Base-by-base conservation (phyloP, 2,888 invertebrate genomes). In the Acanthosepion esculentum region DNA sequence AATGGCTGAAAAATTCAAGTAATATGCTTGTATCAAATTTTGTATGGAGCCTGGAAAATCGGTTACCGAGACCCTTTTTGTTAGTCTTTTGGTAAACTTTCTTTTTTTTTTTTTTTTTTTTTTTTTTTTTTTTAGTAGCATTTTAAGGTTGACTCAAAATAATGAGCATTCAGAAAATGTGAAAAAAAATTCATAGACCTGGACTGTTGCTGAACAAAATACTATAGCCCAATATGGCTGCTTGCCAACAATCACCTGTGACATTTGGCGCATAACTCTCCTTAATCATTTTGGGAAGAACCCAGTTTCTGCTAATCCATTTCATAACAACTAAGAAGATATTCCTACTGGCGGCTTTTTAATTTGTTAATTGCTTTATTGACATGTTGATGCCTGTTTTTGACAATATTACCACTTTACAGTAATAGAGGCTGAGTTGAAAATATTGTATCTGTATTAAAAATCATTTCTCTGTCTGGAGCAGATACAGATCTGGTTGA, bases 271-370 rank as follows among this genome's bases (percentile, higher is more conserved):
- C n/a, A 33, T 78, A 78, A 78, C n/a, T 78, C n/a, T 33, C 33
- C n/a, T 33, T 78, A 78, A 78, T 78, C 78, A 78, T 78, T 78
- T 78, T 78, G 78, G 78, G 78, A 78, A 78, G 78, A 78, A 78
- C 10, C n/a, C 78, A 78, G n/a, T 12, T 33, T 78, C n/a, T 33
- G n/a, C 33, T 78, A 78, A 78, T 78, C 78, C 78, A 78, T 78
- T 78, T 78, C 78, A 78, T 33, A n/a, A n/a, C 78, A 33, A 78
- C n/a, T 15, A n/a, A 78, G n/a, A 78, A 78, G n/a, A 78, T 33
- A 15, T 12, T 33, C 78, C 78, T n/a, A 12, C 78, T 15, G 78
- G 15, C 33, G 5, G 10, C 33, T 78, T 78, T 78, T 78, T 78
- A 33, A 78, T 78, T 78, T 78, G 78, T 78, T 78, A 78, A 78